phyloP scores from a whole-genome alignment of 2,888 invertebrate species.

The Pterobdella sp. region DNA sequence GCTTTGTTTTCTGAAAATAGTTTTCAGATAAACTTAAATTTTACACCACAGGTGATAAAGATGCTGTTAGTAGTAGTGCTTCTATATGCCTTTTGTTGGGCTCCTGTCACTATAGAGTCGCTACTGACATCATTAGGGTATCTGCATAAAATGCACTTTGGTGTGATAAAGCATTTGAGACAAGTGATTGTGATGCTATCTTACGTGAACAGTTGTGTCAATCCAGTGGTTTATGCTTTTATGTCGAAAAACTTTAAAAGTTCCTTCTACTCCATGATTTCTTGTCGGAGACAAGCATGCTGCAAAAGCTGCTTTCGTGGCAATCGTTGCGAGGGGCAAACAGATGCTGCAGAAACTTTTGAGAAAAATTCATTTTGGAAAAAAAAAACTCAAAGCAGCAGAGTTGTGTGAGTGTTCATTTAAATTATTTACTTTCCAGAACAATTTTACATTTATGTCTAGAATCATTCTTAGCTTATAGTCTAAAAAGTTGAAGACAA shows the following conservation, averaged over 20 bases:
- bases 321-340: background rate
- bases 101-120: slow-evolving; percentile 61
- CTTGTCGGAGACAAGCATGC: background rate
- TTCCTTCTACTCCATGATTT: slow-evolving; percentile 42
- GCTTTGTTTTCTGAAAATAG: background rate
- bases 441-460: background rate
- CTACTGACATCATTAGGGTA: slow-evolving; percentile 60
- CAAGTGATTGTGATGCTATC: slow-evolving; percentile 62
- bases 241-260: slow-evolving; percentile 65
- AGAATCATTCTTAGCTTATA: too few species aligned
- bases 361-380: background rate
- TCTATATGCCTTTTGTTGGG: slow-evolving; percentile 65
- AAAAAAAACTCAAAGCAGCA: background rate
- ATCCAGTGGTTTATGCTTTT: slow-evolving; percentile 67
- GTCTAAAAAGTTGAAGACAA: too few species aligned
- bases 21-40: background rate
- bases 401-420: background rate
- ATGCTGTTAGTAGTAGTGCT: slow-evolving; percentile 66
- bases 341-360: background rate
- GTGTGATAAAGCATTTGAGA: slow-evolving; percentile 58
- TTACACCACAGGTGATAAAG: slow-evolving; percentile 60
- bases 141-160: slow-evolving; percentile 54
- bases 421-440: background rate
- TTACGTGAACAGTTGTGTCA: slow-evolving; percentile 66
- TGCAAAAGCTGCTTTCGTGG: background rate